Base-by-base conservation (phyloP, 2,797 vertebrate species). In the Sternarchorhynchus goeldii region DNA sequence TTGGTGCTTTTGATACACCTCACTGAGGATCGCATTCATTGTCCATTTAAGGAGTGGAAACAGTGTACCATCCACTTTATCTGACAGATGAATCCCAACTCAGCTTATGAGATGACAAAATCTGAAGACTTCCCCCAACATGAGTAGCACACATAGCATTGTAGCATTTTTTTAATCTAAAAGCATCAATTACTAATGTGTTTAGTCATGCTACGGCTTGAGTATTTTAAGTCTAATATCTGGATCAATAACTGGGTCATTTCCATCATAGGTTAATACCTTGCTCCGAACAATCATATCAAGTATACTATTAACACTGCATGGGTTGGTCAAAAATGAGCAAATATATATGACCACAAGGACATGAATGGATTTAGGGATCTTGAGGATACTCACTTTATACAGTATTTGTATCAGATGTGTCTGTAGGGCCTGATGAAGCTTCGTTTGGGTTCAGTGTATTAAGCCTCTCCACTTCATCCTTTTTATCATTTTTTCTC, bases 401-500 rank as follows among this genome's bases (percentile, higher is more conserved):
- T 31, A 92, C 91, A 34, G 81, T 41, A 50, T 90, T 59, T 2
- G 83, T 87, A 65, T 81, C 83, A 1, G 76, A 69, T 4, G 75
- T 66, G 41, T 91, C 89, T 6, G 80, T 20, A 1, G 85, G 53
- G 36, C 55, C 3, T 0, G 68, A 60, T 31, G 34, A 34, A 6
- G 60, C 7, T 18, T 86, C 60, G 31, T 76, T 55, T 60, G 83
- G 62, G 68, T 86, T 88, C 79, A 90, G 86, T 87, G 93, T 91
- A 70, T 56, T 77, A 41, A 90, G 83, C 82, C 92, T 92, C 75
- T 93, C 92, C 0, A 81, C 84, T 63, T 87, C 90, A 6, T 92
- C 89, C 59, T 68, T 86, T 0, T 84, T 75, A 12, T 84, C 76
- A 31, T 66, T 69, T 73, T 76, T 90, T 62, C 88, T 82, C 84